Percentiles rank a stretch among this genome's conserved stretches.
These are phyloP conservation scores for Himalopsyche anomala DNA, from an alignment of 2,888 invertebrate genomes.

Conservation along the genomic window DNA sequence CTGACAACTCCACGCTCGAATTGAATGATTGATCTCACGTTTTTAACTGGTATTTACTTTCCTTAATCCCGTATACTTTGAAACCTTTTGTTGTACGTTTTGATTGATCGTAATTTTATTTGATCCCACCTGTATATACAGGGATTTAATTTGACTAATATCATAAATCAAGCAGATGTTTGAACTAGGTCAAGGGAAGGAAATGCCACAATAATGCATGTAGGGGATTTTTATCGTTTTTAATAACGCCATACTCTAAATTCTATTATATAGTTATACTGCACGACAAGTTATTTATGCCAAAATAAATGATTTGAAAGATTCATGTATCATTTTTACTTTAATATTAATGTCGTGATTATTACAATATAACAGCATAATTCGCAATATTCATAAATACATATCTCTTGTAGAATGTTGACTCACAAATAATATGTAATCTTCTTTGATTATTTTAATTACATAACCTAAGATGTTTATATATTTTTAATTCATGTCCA, in stretches of 20 bases:
- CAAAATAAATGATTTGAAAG: too few relatives aligned
- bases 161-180: constrained; percentile 9
- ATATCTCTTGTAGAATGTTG: too few relatives aligned
- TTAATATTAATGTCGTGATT: too few relatives aligned
- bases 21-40: too few relatives aligned
- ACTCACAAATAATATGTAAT: too few relatives aligned
- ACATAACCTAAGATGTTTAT: too few relatives aligned
- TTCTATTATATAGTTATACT: neutral
- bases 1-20: too few relatives aligned
- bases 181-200: neutral
- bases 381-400: too few relatives aligned
- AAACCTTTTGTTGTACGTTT: neutral
- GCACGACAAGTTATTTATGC: neutral
- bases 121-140: constrained; percentile 12
- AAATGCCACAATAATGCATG: constrained; percentile 14
- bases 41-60: neutral
- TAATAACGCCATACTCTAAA: neutral
- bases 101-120: constrained; percentile 20
- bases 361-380: too few relatives aligned
- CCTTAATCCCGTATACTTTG: neutral
- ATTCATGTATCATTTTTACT: too few relatives aligned
- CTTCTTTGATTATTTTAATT: too few relatives aligned
- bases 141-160: constrained; percentile 11
- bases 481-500: too few relatives aligned
- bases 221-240: neutral